phyloP scores from a whole-genome alignment of 2,113 vertebrate genomes.

The Oreocharis arfaki region DNA sequence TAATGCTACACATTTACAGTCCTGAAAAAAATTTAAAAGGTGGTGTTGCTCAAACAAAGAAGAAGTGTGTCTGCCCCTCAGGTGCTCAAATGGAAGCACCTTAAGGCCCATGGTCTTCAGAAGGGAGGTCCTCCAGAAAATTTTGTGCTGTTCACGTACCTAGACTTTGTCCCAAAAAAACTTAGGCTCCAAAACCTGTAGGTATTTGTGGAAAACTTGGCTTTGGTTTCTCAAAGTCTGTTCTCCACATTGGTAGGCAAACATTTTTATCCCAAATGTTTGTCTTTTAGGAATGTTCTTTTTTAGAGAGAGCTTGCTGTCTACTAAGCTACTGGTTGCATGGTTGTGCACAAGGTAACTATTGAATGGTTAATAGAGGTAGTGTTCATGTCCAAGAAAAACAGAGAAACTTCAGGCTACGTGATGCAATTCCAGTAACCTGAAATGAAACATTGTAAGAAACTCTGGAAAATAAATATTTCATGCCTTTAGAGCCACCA shows the following conservation, averaged over 20 bases:
- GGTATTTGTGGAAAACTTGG: background rate
- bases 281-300: background rate
- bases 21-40: background rate
- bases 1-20: background rate
- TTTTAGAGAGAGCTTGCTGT: background rate
- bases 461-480: background rate
- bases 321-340: background rate
- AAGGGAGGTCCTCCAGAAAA: background rate
- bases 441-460: background rate
- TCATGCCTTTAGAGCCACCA: background rate
- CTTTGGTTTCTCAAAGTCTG: background rate
- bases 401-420: background rate
- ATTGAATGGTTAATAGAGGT: background rate
- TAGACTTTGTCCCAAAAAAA: background rate
- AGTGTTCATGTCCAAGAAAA: background rate
- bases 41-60: background rate
- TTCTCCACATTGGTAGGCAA: background rate
- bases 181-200: background rate
- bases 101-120: background rate
- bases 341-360: background rate
- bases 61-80: background rate
- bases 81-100: background rate
- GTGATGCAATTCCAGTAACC: background rate
- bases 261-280: background rate
- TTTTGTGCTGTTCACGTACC: rapidly evolving